Evolutionary conservation across 2,113 vertebrate species (phyloP).

Genomic region (Elephas maximus): DNA sequence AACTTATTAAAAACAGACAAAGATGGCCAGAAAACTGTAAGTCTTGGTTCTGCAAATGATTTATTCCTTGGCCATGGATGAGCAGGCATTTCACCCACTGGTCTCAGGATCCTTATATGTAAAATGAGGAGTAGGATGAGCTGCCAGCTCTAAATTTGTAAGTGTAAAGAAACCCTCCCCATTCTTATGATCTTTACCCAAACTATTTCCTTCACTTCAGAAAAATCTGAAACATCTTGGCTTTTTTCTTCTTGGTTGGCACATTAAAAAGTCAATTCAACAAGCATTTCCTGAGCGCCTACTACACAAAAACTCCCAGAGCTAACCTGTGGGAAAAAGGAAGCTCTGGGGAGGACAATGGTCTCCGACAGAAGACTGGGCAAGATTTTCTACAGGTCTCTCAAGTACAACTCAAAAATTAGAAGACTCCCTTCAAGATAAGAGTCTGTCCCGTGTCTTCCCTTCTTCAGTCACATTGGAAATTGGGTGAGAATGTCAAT

Average conservation of each 20-base stretch:
- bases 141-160: not conserved
- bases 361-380: not conserved
- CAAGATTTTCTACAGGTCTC: not conserved
- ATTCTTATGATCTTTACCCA: slow-evolving; percentile 23
- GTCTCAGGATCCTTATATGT: not conserved
- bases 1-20: slow-evolving; percentile 83
- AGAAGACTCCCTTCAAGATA: not conserved
- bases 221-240: slow-evolving; percentile 47
- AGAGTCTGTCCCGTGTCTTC: not conserved
- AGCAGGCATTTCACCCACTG: not conserved
- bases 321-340: not conserved
- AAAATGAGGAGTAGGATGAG: not conserved
- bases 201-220: slow-evolving; percentile 34
- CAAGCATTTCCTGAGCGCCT: slow-evolving; percentile 64
- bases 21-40: slow-evolving; percentile 86
- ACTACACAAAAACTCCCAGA: not conserved
- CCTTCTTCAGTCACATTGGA: not conserved
- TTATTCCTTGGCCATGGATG: not conserved
- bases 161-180: not conserved
- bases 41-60: not conserved
- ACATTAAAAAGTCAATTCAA: slow-evolving; percentile 66
- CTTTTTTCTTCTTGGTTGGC: slow-evolving; percentile 56
- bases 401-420: not conserved
- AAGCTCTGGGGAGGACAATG: not conserved
- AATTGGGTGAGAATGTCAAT: not conserved